These are phyloP conservation scores for Holacanthus passer DNA, from an alignment of 2,113 vertebrate genomes.

Conservation along the genomic window DNA sequence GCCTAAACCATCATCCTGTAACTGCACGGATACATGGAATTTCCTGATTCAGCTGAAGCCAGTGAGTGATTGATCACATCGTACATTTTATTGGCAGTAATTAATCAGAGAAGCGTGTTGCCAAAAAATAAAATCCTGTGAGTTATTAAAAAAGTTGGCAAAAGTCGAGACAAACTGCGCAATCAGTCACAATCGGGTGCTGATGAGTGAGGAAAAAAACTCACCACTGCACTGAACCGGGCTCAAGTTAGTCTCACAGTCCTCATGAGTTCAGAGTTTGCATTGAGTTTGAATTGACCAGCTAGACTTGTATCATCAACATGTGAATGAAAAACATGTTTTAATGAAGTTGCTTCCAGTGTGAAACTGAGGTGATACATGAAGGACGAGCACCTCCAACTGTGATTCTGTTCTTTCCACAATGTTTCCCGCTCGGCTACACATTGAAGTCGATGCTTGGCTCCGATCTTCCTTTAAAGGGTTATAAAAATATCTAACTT, in stretches of 20 bases:
- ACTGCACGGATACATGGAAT: neutral
- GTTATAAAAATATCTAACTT: slow-evolving; percentile 24
- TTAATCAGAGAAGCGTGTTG: slow-evolving; percentile 9
- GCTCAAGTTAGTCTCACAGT: neutral
- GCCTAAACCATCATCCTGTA: neutral
- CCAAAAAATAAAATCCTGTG: neutral
- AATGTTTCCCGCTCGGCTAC: neutral
- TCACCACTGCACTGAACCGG: neutral
- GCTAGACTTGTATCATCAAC: neutral
- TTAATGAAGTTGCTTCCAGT: neutral
- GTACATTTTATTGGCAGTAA: neutral
- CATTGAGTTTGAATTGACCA: neutral
- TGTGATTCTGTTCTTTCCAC: slow-evolving; percentile 1
- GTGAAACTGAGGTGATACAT: neutral
- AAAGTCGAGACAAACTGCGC: slow-evolving; percentile 9
- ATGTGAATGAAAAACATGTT: neutral
- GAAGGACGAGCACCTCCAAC: no score
- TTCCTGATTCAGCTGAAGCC: slow-evolving; percentile 5
- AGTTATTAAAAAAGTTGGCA: neutral
- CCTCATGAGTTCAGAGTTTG: neutral
- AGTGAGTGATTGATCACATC: neutral
- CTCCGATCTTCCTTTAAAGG: slow-evolving; percentile 34
- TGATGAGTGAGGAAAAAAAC: neutral
- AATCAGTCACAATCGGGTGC: slow-evolving; percentile 3
- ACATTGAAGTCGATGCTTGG: neutral